Evolutionary conservation across 2,797 vertebrate genomes (phyloP).

Genomic region (Neosilurus mollespiculum): DNA sequence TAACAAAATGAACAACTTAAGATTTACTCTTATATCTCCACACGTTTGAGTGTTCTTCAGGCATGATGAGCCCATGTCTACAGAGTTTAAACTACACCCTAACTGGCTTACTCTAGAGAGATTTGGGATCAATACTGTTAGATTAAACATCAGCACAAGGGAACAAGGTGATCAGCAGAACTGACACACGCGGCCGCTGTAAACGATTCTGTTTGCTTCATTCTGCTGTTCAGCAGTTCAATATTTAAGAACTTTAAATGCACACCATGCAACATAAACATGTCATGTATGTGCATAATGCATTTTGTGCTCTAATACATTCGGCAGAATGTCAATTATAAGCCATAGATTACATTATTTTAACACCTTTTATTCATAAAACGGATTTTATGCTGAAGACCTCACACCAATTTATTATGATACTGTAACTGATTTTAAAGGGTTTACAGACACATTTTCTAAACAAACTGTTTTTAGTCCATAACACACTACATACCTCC

Average conservation of each 20-base stretch:
- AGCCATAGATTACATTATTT: background rate
- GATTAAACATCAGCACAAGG: constrained; percentile 24
- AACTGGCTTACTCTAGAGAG: constrained; percentile 18
- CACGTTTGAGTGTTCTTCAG: background rate
- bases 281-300: background rate
- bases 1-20: background rate
- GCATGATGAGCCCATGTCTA: background rate
- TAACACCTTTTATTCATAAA: background rate
- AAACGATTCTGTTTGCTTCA: background rate
- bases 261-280: background rate
- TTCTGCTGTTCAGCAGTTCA: background rate
- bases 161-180: constrained; percentile 18
- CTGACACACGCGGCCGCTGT: background rate
- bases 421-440: background rate
- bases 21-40: background rate
- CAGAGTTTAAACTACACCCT: constrained; percentile 26
- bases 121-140: constrained; percentile 39
- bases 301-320: background rate
- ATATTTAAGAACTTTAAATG: background rate
- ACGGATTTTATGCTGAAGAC: background rate
- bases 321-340: background rate
- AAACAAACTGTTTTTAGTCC: background rate
- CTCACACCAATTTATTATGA: background rate
- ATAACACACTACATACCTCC: background rate
- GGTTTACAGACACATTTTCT: background rate